Evolutionary conservation across 2,113 vertebrate genomes (phyloP), one percentile per base, ranked within the genome.

Genomic region (Ammospiza nelsoni): DNA sequence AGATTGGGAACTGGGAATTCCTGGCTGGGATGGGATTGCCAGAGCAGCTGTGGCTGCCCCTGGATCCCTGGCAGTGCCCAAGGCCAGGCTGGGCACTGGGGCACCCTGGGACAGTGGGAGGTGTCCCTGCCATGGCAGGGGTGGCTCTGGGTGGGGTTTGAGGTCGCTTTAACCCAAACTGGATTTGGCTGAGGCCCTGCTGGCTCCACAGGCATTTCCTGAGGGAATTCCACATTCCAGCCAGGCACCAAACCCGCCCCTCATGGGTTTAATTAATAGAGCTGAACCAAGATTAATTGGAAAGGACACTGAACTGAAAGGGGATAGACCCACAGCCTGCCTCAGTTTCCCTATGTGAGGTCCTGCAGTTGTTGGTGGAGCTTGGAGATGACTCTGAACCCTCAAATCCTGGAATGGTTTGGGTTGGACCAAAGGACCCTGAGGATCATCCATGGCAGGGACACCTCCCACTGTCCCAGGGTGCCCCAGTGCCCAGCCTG

Each of bases 241-340:
- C 8, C 1, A 2, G 9, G n/a, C 61, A 57, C 13, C 41, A 51
- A 33, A 7, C 24, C 59, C 15, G 21, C 37, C 9, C 21, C 2
- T 15, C 33, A 1, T 3, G n/a, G 22, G 4, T 54, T 55, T 13
- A 39, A 74, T 10, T 15, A 23, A 22, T 15, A 31, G n/a, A 25
- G 7, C 0, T 13, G 8, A 72, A 9, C 7, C 27, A 43, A 24
- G 0, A 1, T 9, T 11, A 6, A 25, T 28, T 37, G 28, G 58
- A 9, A 66, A 61, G 21, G 28, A 27, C n/a, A 52, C 15, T 6
- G 3, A 75, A n/a, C 4, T 11, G 5, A 33, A n/a, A 18, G 5
- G 9, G 33, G 3, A 43, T 7, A 11, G 52, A 43, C 7, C 9
- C 48, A 48, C 22, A 31, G 4, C 12, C 25, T 31, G 52, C 65